Conservation (phyloP, 23 tunicate genomes). For the Pegea sp. region DNA sequence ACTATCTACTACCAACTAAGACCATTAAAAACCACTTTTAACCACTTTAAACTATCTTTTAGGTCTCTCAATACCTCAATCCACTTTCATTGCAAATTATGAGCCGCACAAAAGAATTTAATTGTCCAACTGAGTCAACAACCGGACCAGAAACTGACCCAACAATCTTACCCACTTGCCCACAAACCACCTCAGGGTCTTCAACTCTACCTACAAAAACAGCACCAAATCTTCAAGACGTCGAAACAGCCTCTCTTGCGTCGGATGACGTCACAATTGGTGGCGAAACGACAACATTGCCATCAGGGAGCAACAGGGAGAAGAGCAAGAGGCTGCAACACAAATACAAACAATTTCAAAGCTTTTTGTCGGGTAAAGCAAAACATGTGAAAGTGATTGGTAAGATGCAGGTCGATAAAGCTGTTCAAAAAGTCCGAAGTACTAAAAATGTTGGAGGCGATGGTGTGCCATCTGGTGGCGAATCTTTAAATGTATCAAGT, state of each 20-base stretch:
- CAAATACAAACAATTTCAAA: conserved; percentile 50
- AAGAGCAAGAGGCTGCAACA: too few species aligned
- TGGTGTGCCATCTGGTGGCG: conserved; percentile 10
- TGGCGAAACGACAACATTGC: too few species aligned
- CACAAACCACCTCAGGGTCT: conserved; percentile 3
- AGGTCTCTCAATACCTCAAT: conserved; percentile 82
- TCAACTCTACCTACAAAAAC: too few species aligned
- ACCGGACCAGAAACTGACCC: not conserved
- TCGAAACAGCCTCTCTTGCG: conserved; percentile 39
- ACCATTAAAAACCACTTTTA: too few species aligned
- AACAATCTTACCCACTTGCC: not conserved
- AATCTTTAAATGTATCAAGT: conserved; percentile 56
- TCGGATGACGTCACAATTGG: conserved; percentile 79
- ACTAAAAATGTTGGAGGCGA: too few species aligned
- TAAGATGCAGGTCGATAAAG: conserved; percentile 48
- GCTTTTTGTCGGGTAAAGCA: too few species aligned
- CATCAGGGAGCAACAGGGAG: too few species aligned
- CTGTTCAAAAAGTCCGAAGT: conserved; percentile 72
- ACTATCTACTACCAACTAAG: too few species aligned
- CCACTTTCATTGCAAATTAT: conserved; percentile 85
- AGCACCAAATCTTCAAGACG: conserved; percentile 11
- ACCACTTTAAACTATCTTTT: too few species aligned
- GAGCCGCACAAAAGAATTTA: conserved; percentile 86
- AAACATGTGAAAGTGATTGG: conserved; percentile 36
- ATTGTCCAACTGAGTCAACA: conserved; percentile 12